Base-by-base conservation (phyloP, 1,140 invertebrate species). In the Diuraphis noxia region DNA sequence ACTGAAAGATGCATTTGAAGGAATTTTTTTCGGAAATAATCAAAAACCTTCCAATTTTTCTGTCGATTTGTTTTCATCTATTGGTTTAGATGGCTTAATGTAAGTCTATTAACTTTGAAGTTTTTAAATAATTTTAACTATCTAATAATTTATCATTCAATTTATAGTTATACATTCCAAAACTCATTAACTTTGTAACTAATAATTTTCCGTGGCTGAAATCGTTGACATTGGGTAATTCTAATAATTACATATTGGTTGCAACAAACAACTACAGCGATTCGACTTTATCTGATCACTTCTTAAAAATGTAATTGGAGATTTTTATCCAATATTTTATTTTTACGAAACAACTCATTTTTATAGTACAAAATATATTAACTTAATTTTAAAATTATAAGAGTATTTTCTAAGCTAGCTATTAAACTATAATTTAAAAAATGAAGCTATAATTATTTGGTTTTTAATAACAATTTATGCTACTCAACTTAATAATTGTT, bases 21-120 rank as follows among this genome's bases (percentile, higher is more conserved):
- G 99, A 1, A 93, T 99, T 21, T 98, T 99, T 94, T 99, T 99
- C 1, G 95, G 97, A 92, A 98, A 99, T 94, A 97, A 99, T 95
- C 98, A 98, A 0, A 96, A 97, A 93, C 98, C 99, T 94, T 99
- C 98, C 0, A 95, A 98, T 93, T 99, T 99, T 95, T 97, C 99
- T 0, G 99, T 99, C 79, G 99, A 99, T 93, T 99, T 99, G 94
- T 99, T 99, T 93, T 99, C 99, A 1, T 98, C 98, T 1, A 99
- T 99, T 94, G 99, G 99, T 93, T 95, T 99, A 36, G 99, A 98
- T 92, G 98, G 98, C 2, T 94, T 99, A 0, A 99, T 99, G 94
- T 96, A 94, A 95, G 95, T 94, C 19, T 38, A 17, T 23, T 79
- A 21, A 36, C 0, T 36, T 36, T 36, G 23, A 21, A 79, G 17